These are phyloP conservation scores for Corythornis cristatus DNA, from an alignment of 2,113 vertebrate species.

Conservation along the genomic window DNA sequence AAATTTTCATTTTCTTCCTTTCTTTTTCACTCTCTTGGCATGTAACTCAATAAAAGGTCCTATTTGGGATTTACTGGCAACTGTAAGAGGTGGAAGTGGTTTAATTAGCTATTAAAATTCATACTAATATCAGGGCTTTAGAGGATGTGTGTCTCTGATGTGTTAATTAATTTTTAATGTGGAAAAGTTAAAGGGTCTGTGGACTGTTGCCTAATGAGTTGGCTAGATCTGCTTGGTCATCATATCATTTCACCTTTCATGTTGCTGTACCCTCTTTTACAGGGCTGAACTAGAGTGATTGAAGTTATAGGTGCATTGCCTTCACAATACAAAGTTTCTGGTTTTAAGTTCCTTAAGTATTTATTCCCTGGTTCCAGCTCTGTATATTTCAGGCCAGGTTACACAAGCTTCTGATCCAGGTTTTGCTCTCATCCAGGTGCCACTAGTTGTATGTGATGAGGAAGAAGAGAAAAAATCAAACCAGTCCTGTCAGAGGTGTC, in stretches of 20 bases:
- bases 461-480: background rate
- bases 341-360: background rate
- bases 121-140: background rate
- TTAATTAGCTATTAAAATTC: conserved; percentile 57
- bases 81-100: conserved; percentile 6
- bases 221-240: background rate
- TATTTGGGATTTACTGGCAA: conserved; percentile 6
- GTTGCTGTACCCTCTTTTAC: background rate
- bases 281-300: background rate
- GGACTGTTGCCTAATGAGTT: background rate
- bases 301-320: background rate
- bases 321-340: background rate
- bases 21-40: background rate
- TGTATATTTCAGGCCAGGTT: background rate
- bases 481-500: background rate
- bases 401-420: background rate
- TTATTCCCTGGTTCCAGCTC: background rate
- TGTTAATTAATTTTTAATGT: conserved; percentile 37
- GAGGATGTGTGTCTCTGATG: background rate
- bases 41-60: background rate
- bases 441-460: background rate
- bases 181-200: background rate
- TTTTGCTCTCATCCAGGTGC: background rate
- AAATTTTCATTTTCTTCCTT: background rate
- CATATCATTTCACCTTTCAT: background rate